Evolutionary conservation across 2,797 vertebrate species (phyloP).

Genomic region (Lacerta bilineata): DNA sequence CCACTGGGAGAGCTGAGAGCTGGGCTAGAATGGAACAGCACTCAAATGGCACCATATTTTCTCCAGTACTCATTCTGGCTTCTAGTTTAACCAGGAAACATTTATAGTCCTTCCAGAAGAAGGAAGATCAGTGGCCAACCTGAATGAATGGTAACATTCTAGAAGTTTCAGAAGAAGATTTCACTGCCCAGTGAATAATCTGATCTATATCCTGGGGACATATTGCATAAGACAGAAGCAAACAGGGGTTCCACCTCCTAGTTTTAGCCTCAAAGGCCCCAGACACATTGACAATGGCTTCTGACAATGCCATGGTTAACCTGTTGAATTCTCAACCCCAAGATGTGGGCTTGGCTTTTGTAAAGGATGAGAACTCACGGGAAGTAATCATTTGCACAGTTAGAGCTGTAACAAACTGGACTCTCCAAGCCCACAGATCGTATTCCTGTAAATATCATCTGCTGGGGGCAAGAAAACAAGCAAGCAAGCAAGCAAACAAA

Average conservation of each 20-base stretch:
- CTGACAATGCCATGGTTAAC: no score
- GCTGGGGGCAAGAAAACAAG: not conserved
- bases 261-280: no score
- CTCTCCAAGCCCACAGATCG: no score
- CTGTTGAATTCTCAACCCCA: not conserved
- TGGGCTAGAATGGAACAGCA: not conserved
- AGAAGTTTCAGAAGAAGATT: no score
- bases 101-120: not conserved
- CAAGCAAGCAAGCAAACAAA: not conserved
- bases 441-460: not conserved
- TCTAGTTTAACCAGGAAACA: not conserved
- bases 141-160: not conserved
- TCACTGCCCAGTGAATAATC: no score
- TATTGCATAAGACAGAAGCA: no score
- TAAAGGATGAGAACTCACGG: no score
- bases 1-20: not conserved
- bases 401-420: not conserved
- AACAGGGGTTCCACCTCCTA: no score
- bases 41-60: not conserved
- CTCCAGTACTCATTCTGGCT: not conserved
- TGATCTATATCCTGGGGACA: no score
- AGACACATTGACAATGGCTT: no score
- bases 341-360: not conserved
- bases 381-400: not conserved
- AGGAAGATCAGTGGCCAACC: not conserved